Evolutionary conservation across 2,797 vertebrate species (phyloP).

Genomic region (Siniperca scherzeri): DNA sequence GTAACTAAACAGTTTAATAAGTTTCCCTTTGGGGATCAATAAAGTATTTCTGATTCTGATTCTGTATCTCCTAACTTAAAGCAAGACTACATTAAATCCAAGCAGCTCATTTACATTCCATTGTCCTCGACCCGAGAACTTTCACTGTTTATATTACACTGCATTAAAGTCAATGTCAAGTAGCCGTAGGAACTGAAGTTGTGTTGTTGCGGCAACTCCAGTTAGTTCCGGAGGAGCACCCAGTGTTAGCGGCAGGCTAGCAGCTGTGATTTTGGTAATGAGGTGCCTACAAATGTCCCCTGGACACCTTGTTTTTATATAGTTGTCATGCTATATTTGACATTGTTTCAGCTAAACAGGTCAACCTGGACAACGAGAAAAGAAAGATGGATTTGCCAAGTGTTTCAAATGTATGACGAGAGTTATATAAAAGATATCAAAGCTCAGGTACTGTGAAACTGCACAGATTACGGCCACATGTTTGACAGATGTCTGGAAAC

Average conservation of each 20-base stretch:
- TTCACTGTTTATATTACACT: background rate
- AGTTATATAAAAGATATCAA: background rate
- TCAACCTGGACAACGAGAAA: background rate
- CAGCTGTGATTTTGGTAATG: too few species aligned
- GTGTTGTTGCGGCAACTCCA: too few species aligned
- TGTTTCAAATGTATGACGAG: background rate
- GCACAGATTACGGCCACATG: background rate
- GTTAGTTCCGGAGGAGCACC: too few species aligned
- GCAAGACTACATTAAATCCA: background rate
- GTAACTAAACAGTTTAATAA: background rate
- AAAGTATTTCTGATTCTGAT: too few species aligned
- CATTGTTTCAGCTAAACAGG: too few species aligned
- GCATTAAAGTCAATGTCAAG: background rate
- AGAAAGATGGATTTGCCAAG: background rate
- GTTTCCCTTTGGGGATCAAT: too few species aligned
- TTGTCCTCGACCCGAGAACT: background rate
- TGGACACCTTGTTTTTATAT: too few species aligned
- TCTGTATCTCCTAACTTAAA: background rate
- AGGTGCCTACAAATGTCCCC: too few species aligned
- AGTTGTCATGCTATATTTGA: too few species aligned
- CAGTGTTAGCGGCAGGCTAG: too few species aligned
- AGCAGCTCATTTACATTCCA: background rate
- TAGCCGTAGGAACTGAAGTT: background rate
- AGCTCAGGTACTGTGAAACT: background rate
- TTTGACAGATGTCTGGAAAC: constrained; percentile 3